These are phyloP conservation scores for Axinella damicornis DNA, from an alignment of 37 sponge, comb jelly and placozoan species.

Conservation along the genomic window DNA sequence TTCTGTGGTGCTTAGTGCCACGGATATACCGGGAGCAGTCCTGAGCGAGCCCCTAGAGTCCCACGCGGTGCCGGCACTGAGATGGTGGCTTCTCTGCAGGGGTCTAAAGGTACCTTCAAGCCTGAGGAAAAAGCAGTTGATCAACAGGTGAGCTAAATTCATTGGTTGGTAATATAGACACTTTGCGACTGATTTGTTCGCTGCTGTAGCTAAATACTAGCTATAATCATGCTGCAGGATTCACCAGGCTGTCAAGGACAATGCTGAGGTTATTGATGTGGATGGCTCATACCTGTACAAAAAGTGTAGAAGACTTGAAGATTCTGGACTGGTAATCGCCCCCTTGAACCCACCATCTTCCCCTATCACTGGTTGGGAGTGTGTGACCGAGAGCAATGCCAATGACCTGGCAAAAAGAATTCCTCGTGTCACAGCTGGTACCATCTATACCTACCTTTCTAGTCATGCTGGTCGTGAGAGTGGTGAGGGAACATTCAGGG, in stretches of 20 bases:
- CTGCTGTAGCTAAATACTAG: too few relatives aligned
- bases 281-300: slow-evolving; percentile 3
- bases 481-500: not conserved
- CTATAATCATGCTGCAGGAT: not conserved
- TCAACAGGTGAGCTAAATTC: too few relatives aligned
- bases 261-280: not conserved
- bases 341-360: not conserved
- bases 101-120: not conserved
- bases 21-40: slow-evolving; percentile 32
- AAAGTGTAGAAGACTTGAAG: not conserved
- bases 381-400: too few relatives aligned
- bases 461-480: too few relatives aligned
- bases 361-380: not conserved
- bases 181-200: too few relatives aligned
- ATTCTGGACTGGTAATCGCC: not conserved
- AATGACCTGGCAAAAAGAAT: too few relatives aligned
- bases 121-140: too few relatives aligned
- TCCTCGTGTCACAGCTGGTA: not conserved
- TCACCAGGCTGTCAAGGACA: not conserved
- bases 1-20: not conserved
- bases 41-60: slow-evolving; percentile 11
- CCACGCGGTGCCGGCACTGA: slow-evolving; percentile 19
- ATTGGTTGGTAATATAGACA: too few relatives aligned
- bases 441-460: slow-evolving; percentile 1
- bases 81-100: slow-evolving; percentile 39